phyloP scores from a whole-genome alignment of 1,140 invertebrate species.

The Holotrichia oblita region DNA sequence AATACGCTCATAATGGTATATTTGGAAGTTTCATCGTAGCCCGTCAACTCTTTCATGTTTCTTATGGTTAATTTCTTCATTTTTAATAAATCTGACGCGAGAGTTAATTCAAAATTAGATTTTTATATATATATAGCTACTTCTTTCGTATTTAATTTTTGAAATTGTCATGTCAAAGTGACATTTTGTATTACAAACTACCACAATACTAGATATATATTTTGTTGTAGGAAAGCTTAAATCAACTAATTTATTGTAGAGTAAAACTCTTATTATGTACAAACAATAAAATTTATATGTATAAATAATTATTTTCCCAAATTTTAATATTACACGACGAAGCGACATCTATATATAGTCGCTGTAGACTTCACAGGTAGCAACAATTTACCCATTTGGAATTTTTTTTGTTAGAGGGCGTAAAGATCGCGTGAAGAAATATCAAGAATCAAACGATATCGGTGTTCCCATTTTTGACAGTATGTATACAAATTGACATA shows the following conservation, averaged over 20 bases:
- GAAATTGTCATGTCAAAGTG: no score
- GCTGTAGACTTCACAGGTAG: no score
- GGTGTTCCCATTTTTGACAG: constrained; percentile 28
- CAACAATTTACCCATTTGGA: background rate
- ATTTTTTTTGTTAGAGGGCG: background rate
- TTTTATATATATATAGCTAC: background rate
- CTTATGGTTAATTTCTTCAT: constrained; percentile 38
- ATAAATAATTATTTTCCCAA: no score
- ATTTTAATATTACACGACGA: no score
- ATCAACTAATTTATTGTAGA: no score
- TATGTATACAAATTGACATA: background rate
- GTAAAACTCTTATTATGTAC: no score
- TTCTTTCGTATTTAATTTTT: no score
- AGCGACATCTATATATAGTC: no score
- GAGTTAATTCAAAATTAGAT: background rate
- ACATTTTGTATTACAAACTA: no score
- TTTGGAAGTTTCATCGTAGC: background rate
- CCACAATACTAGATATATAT: no score
- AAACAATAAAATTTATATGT: no score
- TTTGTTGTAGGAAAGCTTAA: no score
- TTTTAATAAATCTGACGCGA: background rate
- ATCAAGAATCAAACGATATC: background rate
- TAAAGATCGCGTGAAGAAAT: background rate
- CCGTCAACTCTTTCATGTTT: background rate
- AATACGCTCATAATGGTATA: constrained; percentile 11